A percentile compares a stretch with the other conserved stretches of the same genome.
Conservation (phyloP, 2,113 vertebrate species). For the Gambusia holbrooki region DNA sequence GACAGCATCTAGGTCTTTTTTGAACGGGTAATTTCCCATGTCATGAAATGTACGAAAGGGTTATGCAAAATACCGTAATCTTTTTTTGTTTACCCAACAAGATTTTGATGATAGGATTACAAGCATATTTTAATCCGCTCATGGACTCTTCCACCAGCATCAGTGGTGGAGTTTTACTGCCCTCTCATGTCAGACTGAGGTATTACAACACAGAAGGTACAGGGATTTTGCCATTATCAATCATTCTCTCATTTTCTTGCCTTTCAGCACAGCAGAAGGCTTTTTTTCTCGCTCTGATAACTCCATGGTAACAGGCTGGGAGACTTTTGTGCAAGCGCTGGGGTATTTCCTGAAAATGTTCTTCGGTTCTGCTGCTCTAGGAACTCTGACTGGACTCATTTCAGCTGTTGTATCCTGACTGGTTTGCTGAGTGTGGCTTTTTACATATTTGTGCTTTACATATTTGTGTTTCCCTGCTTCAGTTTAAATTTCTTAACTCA, state of each 20-base stretch:
- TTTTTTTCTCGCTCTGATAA: constrained; percentile 90
- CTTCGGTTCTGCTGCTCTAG: constrained; percentile 95
- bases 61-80: background rate
- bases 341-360: constrained; percentile 98
- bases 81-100: constrained; percentile 5
- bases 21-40: background rate
- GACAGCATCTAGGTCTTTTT: background rate
- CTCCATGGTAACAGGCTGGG: constrained; percentile 90
- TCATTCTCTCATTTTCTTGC: constrained; percentile 19
- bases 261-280: constrained; percentile 93
- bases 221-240: background rate
- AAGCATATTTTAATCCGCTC: background rate
- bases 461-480: background rate
- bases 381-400: constrained; percentile 97
- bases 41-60: background rate
- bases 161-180: constrained; percentile 42
- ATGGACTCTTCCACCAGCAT: background rate
- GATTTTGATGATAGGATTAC: constrained; percentile 1
- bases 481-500: constrained; percentile 58
- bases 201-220: constrained; percentile 20
- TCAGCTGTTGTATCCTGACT: constrained; percentile 94
- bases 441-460: background rate
- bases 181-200: constrained; percentile 51
- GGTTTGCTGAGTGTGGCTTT: background rate
- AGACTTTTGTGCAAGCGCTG: constrained; percentile 93